Base-by-base conservation (phyloP, 2,888 invertebrate species). In the Camponotus fellah region DNA sequence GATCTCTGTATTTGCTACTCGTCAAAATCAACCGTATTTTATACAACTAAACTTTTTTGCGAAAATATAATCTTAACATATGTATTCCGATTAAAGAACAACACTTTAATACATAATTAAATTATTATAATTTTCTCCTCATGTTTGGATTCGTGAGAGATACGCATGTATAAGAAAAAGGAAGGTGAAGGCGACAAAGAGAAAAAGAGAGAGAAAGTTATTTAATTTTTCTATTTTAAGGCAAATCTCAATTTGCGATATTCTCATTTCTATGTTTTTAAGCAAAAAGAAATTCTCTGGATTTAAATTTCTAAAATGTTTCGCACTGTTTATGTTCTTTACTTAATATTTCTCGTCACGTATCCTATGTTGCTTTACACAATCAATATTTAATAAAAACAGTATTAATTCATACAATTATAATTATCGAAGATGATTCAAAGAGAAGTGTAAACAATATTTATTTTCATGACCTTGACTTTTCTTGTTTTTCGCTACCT, bases 241-340 rank as follows among this genome's bases (percentile, higher is more conserved):
- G 77, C 77, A 32, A 69, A 71, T 32, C 72, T 69, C n/a, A 32
- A 72, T 40, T 71, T 53, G 77, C 43, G 53, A 68, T 56, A 77
- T 32, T 56, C 43, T 40, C n/a, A 72, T 72, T 21, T 74, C 14
- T 72, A 46, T 62, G 56, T 56, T 71, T n/a, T 72, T 40, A 77
- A 77, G 74, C 72, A 46, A 21, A 46, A 72, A 74, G n/a, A 60
- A 74, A 77, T 77, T 77, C 17, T 46, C 60, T 34, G 43, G 21
- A 74, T 74, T 37, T 21, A 56, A 58, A 72, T 74, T 46, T 74
- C 17, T 17, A 69, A 34, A 34, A 37, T 60, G 9, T n/a, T 12
- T 37, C 46, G 75, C 37, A 72, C 12, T 17, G 14, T 68, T 56
- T 53, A 40, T 17, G 32, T 72, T 60, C 72, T 58, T 79, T 72